These are phyloP conservation scores for Artibeus lituratus DNA, from an alignment of 2,797 vertebrate genomes.

Conservation along the genomic window DNA sequence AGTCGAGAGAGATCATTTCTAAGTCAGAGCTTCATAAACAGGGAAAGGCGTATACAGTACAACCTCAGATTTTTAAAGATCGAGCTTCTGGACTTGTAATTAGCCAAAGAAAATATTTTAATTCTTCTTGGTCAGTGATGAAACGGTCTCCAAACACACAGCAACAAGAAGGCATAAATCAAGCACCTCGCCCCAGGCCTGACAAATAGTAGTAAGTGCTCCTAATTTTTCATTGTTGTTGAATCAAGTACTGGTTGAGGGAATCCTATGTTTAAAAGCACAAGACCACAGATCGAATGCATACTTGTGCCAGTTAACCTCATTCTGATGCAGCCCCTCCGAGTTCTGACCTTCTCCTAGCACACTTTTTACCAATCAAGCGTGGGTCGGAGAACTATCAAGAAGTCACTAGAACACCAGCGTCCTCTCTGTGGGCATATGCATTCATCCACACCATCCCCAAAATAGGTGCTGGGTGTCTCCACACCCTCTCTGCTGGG, in stretches of 20 bases:
- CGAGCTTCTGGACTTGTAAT: background rate
- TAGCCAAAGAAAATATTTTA: conserved; percentile 7
- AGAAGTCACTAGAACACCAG: background rate
- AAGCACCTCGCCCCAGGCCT: background rate
- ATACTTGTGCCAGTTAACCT: background rate
- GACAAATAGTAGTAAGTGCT: background rate
- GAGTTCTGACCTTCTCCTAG: background rate
- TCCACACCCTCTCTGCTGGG: background rate
- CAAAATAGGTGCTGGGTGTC: background rate
- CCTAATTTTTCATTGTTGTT: background rate
- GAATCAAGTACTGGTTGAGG: background rate
- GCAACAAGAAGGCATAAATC: background rate
- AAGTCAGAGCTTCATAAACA: background rate
- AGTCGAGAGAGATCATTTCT: background rate
- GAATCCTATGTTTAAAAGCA: background rate
- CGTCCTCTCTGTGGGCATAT: background rate
- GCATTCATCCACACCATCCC: background rate
- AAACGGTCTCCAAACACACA: background rate
- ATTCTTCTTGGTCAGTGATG: background rate
- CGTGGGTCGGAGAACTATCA: background rate
- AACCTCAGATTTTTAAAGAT: background rate
- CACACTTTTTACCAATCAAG: background rate
- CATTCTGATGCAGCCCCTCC: background rate
- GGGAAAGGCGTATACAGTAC: background rate
- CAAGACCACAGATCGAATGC: background rate